phyloP scores from a whole-genome alignment of 2,797 vertebrate genomes.

The Gymnodraco acuticeps region DNA sequence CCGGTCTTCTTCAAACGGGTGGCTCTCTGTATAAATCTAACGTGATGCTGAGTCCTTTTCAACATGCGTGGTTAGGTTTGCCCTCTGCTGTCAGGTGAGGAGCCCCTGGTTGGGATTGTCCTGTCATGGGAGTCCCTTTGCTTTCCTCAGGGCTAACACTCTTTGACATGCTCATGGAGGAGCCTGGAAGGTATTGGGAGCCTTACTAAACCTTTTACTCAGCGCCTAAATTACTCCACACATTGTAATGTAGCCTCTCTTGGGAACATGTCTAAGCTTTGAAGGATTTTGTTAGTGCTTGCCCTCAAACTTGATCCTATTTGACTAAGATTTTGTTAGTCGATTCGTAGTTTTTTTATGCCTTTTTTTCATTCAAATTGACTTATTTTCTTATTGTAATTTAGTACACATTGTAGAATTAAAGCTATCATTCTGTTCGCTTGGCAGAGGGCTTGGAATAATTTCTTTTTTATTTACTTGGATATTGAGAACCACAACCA shows the following conservation, averaged over 20 bases:
- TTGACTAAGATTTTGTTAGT: too few relatives aligned
- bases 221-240: constrained; percentile 15
- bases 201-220: constrained; percentile 33
- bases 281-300: neutral
- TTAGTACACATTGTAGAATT: neutral
- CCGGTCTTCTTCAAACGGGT: neutral
- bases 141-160: constrained; percentile 46
- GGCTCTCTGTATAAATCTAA: constrained; percentile 8
- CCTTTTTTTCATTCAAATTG: too few relatives aligned
- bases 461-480: constrained; percentile 26
- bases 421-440: neutral
- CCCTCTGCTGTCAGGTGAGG: constrained; percentile 59
- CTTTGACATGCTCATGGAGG: constrained; percentile 46
- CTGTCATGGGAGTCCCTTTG: constrained; percentile 44
- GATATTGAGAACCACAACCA: constrained; percentile 1
- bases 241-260: constrained; percentile 14
- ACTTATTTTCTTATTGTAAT: neutral
- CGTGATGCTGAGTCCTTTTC: constrained; percentile 13
- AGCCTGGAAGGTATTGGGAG: constrained; percentile 28
- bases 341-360: too few relatives aligned
- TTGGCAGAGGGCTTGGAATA: neutral
- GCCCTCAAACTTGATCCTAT: too few relatives aligned
- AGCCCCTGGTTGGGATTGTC: constrained; percentile 41
- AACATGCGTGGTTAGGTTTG: constrained; percentile 21
- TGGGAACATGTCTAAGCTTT: constrained; percentile 11